Conservation (phyloP, 2,113 vertebrate genomes). For the Plecotus auritus region DNA sequence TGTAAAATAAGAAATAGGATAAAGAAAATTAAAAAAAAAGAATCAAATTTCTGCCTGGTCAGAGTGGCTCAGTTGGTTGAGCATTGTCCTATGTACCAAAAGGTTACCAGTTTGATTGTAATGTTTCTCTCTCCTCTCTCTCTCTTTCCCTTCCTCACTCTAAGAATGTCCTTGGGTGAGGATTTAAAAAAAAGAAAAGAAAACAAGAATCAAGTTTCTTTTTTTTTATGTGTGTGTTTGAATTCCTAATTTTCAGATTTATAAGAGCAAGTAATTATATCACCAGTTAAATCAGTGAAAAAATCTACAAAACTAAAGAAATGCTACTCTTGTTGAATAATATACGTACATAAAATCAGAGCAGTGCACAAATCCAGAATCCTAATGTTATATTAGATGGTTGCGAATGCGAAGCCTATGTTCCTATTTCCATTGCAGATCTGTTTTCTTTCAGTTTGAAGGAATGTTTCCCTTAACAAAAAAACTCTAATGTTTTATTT, state of each 20-base stretch:
- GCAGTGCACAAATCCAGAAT: constrained; percentile 48
- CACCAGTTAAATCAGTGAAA: constrained; percentile 60
- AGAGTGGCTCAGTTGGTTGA: background rate
- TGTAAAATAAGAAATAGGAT: too few species aligned
- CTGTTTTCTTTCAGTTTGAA: constrained; percentile 65
- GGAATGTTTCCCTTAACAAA: constrained; percentile 64
- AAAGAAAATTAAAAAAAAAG: background rate
- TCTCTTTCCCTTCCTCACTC: background rate
- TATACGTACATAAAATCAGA: constrained; percentile 63
- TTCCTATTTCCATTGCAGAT: constrained; percentile 52
- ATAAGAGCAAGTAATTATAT: constrained; percentile 62
- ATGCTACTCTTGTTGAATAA: constrained; percentile 58
- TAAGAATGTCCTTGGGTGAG: background rate
- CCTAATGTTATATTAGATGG: constrained; percentile 47
- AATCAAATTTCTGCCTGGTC: background rate
- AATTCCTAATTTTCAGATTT: constrained; percentile 65
- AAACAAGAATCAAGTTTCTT: constrained; percentile 28
- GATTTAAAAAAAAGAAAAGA: background rate
- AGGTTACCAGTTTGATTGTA: background rate
- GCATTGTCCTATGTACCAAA: background rate
- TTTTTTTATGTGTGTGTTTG: constrained; percentile 22
- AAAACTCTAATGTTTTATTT: constrained; percentile 63
- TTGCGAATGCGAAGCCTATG: background rate
- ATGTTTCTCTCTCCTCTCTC: background rate
- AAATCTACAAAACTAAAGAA: constrained; percentile 61